Conservation (phyloP, 2,797 vertebrate genomes). For the Anguilla marmorata region DNA sequence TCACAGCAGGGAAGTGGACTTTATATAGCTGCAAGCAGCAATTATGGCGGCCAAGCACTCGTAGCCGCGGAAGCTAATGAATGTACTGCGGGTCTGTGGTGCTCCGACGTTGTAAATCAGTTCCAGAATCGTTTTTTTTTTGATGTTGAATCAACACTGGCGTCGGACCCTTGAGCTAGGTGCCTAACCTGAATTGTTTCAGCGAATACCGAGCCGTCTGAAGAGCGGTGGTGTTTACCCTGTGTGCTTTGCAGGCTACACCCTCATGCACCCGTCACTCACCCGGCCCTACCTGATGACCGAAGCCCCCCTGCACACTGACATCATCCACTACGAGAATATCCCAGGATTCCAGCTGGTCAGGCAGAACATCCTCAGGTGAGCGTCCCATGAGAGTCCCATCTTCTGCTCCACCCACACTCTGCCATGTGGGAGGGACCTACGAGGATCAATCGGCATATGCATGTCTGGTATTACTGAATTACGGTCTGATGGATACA, state of each 20-base stretch:
- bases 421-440: not conserved
- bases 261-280: slow-evolving; percentile 97
- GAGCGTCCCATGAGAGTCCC: slow-evolving; percentile 35
- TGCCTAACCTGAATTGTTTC: not conserved
- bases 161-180: not conserved
- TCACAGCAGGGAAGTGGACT: not conserved
- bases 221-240: not conserved
- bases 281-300: slow-evolving; percentile 92
- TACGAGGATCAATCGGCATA: not conserved
- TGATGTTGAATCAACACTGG: not conserved
- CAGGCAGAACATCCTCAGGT: slow-evolving; percentile 95
- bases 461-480: not conserved
- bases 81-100: not conserved
- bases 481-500: not conserved
- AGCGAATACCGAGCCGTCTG: too few relatives aligned
- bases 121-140: not conserved
- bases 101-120: not conserved
- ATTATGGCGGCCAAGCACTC: not conserved
- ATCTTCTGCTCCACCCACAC: not conserved
- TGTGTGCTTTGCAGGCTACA: slow-evolving; percentile 80
- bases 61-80: not conserved
- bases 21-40: not conserved
- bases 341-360: slow-evolving; percentile 90
- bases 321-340: slow-evolving; percentile 98
- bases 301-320: slow-evolving; percentile 92